Base-by-base conservation (phyloP, 2,113 vertebrate species). In the Montifringilla adamsi region DNA sequence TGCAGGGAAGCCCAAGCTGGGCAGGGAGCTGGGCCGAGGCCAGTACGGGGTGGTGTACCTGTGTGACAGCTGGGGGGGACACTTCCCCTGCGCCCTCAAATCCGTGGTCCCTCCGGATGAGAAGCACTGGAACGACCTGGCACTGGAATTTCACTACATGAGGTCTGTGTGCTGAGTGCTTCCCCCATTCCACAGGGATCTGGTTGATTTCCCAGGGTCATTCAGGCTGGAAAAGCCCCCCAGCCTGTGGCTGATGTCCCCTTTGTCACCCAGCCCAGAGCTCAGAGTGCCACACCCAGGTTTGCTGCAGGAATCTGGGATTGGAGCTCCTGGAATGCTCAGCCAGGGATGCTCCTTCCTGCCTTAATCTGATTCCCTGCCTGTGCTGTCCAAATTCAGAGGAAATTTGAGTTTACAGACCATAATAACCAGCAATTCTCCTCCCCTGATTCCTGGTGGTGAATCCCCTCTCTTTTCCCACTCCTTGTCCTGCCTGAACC, bases 41-140 rank as follows among this genome's bases (percentile, higher is more conserved):
- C 99, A 99, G 94, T 99, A 99, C 2, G 99, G 99, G 11, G 99
- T 99, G 37, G 99, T 99, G 39, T 99, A 99, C 93, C 89, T 99
- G 86, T 99, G 99, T 94, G 99, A 99, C 96, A 98, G 76, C 70
- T 99, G 99, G 99, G 99, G 99, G 4, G 99, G 99, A 1, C 98
- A 98, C 84, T 98, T 98, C 95, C 99, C 99, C 9, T 99, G 99
- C 82, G 99, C 99, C 6, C 97, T 99, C 26, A 99, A 99, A 94
- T 99, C 99, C 5, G 99, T 99, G 37, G 98, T 99, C 3, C 99
- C 99, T 18, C 99, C 99, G 5, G 99, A 99, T n/a, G 99, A 99
- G 94, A 99, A 99, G 97, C 99, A 99, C 97, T 99, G 99, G 99
- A 99, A 99, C 30, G 99, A 99, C 95, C 98, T 99, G 78, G 99